Evolutionary conservation across 2,113 vertebrate species (phyloP), one percentile per base, ranked within the genome.

Genomic region (Gobiocypris rarus): DNA sequence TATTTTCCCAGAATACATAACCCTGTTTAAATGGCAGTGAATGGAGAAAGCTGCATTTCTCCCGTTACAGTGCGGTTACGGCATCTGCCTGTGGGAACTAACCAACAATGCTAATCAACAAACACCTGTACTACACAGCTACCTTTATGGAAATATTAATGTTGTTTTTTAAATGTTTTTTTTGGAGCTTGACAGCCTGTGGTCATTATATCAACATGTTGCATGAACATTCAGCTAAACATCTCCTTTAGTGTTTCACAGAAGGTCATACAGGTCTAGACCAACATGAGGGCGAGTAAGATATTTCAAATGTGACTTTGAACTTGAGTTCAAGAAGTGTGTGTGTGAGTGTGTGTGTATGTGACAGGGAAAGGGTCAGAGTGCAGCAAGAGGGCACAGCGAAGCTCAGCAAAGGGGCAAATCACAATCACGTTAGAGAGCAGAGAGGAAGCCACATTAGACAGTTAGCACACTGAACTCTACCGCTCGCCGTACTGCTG

Each of bases 351-450:
- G 38, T 41, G 38, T 26, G 71, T 22, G 22, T n/a, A 38, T 56
- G 52, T 91, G 89, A 48, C 14, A 50, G 45, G 73, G 73, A 85
- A 85, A 87, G 86, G 26, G 80, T 85, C 84, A 91, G 83, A 86
- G 88, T 73, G 81, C 84, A 81, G 86, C 56, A 50, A 87, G 90
- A 92, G 45, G 92, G 90, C 89, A 91, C 86, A 81, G 92, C 91
- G 85, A 92, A 91, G 92, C 92, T 82, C 88, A 88, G 88, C 84
- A 81, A 54, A 43, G 79, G 69, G 69, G 67, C 69, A 58, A 56
- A 59, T 82, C 71, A 82, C 79, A 86, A 67, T 61, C 85, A 89
- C 86, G 85, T 90, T 90, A 92, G 89, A 89, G 89, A 88, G 90
- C 77, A 67, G 87, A 89, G 90, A 86, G 81, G 76, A 92, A 90